These are phyloP conservation scores for Netelia virgata DNA, from an alignment of 2,888 invertebrate genomes.

Conservation along the genomic window DNA sequence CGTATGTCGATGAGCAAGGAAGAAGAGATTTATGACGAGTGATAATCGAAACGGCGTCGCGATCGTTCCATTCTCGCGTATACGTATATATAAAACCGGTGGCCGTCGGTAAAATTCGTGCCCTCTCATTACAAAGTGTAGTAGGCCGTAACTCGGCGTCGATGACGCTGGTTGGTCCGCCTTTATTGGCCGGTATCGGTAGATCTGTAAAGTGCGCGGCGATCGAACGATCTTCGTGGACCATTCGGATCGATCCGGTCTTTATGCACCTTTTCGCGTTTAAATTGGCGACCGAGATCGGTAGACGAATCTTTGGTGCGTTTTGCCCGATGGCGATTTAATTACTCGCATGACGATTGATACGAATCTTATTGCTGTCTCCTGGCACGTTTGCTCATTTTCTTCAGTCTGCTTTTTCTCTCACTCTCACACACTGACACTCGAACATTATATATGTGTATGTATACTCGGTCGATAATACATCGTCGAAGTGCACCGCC, in stretches of 20 bases:
- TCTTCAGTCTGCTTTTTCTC: not conserved
- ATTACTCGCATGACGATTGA: constrained; percentile 55
- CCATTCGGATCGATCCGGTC: not conserved
- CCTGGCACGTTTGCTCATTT: not conserved
- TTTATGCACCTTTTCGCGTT: constrained; percentile 48
- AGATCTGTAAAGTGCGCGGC: constrained; percentile 29
- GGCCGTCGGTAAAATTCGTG: constrained; percentile 62
- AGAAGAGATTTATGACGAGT: constrained; percentile 25
- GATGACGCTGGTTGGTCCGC: constrained; percentile 69
- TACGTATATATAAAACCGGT: not conserved
- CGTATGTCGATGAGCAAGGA: not conserved
- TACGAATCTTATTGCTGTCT: not conserved
- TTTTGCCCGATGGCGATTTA: constrained; percentile 49
- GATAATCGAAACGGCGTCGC: constrained; percentile 21
- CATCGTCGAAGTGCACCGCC: constrained; percentile 28
- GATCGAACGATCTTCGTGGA: constrained; percentile 20
- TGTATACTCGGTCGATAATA: constrained; percentile 25
- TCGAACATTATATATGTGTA: not conserved
- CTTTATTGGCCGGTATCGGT: constrained; percentile 34
- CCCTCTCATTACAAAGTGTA: constrained; percentile 75
- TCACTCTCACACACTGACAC: too few species aligned
- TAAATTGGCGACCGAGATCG: constrained; percentile 24
- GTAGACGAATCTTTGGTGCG: not conserved
- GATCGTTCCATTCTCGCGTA: constrained; percentile 21
- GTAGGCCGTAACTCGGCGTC: constrained; percentile 71